phyloP scores from a whole-genome alignment of 2,113 vertebrate genomes.

The Menura novaehollandiae region DNA sequence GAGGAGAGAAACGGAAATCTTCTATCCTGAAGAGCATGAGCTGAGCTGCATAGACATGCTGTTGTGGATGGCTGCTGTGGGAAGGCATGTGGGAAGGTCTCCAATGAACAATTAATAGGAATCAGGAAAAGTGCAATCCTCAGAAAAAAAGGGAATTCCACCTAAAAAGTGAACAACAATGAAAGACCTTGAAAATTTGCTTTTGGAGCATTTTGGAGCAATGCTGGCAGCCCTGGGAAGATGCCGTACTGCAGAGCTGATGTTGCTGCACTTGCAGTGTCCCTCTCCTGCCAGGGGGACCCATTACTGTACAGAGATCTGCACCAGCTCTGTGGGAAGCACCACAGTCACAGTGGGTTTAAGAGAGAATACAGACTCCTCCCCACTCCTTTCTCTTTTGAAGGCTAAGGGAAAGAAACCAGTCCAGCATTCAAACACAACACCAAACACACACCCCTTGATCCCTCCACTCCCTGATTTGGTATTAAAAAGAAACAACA shows the following conservation, averaged over 20 bases:
- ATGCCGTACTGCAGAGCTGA: background rate
- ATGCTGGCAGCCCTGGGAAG: background rate
- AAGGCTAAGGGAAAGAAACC: background rate
- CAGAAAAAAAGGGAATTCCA: background rate
- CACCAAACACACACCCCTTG: background rate
- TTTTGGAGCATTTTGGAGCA: background rate
- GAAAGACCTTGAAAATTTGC: background rate
- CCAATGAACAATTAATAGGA: background rate
- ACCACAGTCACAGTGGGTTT: background rate
- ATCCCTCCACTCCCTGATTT: background rate
- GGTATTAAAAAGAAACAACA: background rate
- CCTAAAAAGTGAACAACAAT: background rate
- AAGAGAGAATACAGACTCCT: background rate
- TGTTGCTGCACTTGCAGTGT: background rate
- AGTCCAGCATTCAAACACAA: background rate
- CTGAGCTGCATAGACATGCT: background rate
- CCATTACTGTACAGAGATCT: fast-evolving
- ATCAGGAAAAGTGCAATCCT: background rate
- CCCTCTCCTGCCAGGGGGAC: background rate
- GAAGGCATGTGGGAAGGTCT: background rate
- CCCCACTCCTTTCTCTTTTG: background rate
- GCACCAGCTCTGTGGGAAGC: background rate
- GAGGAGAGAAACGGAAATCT: background rate
- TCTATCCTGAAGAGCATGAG: background rate
- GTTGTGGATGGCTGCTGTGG: background rate